Evolutionary conservation across 2,888 invertebrate species (phyloP).

Genomic region (Lordiphosa fenestrarum): DNA sequence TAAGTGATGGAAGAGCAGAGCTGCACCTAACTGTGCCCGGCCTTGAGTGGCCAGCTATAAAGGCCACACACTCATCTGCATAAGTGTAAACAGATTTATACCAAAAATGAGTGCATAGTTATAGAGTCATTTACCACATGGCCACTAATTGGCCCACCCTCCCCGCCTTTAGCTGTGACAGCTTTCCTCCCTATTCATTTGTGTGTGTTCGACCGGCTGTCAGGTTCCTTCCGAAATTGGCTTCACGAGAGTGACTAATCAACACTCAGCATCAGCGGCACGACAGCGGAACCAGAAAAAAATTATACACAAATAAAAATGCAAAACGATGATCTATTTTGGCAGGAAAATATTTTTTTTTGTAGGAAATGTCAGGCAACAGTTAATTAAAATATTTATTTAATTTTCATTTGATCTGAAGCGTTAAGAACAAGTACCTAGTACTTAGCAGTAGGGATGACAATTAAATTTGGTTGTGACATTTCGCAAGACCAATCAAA

Average conservation of each 20-base stretch:
- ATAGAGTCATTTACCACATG: no score
- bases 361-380: slow-evolving; percentile 12
- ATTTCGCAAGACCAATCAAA: no score
- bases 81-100: no score
- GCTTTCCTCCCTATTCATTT: not conserved
- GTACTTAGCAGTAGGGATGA: not conserved
- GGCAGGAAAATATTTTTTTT: slow-evolving; percentile 7
- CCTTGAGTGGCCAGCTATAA: no score
- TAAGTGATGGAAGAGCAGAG: not conserved
- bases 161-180: no score
- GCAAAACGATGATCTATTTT: slow-evolving; percentile 6
- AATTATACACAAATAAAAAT: slow-evolving; percentile 15
- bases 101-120: no score
- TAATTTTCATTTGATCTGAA: slow-evolving; percentile 11
- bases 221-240: slow-evolving; percentile 7
- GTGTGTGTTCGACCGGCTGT: slow-evolving; percentile 7
- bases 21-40: no score
- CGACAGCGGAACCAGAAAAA: no score
- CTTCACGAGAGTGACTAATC: slow-evolving; percentile 8
- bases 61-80: no score
- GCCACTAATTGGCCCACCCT: no score
- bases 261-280: not conserved
- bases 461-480: no score
- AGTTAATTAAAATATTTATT: slow-evolving; percentile 25
- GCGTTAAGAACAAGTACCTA: not conserved